phyloP scores from a whole-genome alignment of 2,888 invertebrate genomes.

The Nesidiocoris tenuis region DNA sequence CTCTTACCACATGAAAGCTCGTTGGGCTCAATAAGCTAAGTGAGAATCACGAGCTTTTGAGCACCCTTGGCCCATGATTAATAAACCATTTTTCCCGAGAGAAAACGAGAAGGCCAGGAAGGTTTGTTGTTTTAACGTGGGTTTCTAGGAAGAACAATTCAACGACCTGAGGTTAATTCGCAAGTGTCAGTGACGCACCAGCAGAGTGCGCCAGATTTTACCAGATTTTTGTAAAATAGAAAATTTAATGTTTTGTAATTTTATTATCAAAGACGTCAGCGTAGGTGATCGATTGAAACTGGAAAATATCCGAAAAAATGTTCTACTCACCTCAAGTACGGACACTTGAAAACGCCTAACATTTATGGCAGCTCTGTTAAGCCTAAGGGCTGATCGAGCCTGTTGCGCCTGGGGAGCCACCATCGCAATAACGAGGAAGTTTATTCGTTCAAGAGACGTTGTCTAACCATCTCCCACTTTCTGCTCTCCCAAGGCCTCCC shows the following conservation, averaged over 20 bases:
- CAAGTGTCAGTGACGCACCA: no score
- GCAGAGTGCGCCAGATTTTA: no score
- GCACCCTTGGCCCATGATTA: neutral
- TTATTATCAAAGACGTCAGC: no score
- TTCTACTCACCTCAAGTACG: no score
- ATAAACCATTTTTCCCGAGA: neutral
- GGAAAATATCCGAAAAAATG: no score
- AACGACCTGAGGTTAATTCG: no score
- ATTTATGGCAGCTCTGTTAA: neutral
- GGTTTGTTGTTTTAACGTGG: no score
- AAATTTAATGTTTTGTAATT: no score
- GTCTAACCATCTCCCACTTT: neutral
- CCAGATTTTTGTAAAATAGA: no score
- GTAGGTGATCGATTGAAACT: no score
- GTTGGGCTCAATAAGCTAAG: neutral
- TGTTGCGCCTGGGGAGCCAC: neutral
- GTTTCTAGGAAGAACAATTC: no score
- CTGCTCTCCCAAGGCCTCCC: neutral
- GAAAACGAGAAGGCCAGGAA: neutral
- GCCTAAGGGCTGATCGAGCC: neutral
- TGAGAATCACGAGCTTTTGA: neutral
- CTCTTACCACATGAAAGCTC: neutral
- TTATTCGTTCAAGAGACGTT: neutral
- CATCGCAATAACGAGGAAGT: neutral
- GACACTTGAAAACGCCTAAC: no score